Conservation (phyloP, 2,113 vertebrate genomes). For the Tringa solitaria region DNA sequence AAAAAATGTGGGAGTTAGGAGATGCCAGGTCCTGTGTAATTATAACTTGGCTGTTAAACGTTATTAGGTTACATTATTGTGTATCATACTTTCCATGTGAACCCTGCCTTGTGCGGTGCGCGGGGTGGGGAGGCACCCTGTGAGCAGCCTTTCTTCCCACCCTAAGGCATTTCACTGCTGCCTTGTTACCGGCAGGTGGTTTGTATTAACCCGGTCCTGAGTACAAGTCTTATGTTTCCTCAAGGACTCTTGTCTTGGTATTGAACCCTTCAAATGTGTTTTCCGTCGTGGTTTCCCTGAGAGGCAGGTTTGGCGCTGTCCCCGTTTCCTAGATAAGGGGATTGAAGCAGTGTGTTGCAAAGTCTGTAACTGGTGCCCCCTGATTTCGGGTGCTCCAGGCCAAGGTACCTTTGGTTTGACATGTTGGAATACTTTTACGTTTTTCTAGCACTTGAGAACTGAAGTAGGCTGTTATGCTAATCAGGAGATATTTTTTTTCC, state of each 20-base stretch:
- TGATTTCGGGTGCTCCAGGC: background rate
- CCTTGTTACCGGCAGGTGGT: background rate
- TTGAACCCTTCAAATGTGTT: background rate
- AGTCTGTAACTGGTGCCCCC: background rate
- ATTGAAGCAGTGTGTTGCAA: background rate
- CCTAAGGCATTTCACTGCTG: background rate
- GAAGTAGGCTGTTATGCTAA: background rate
- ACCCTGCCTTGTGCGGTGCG: background rate
- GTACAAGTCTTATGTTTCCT: background rate
- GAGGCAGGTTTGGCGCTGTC: background rate
- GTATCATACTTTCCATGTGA: background rate
- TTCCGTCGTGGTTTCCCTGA: background rate
- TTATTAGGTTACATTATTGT: background rate
- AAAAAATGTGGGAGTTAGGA: background rate
- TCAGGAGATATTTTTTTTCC: background rate
- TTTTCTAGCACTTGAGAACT: background rate
- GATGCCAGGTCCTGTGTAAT: background rate
- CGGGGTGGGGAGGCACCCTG: background rate
- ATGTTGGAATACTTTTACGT: background rate
- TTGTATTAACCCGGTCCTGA: background rate
- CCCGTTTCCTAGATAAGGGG: background rate
- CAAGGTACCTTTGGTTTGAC: background rate
- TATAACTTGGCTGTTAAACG: background rate
- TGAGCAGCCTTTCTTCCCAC: background rate
- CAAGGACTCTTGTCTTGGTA: background rate